phyloP scores from a whole-genome alignment of 1,140 invertebrate genomes.

The Caenorhabditis remanei region DNA sequence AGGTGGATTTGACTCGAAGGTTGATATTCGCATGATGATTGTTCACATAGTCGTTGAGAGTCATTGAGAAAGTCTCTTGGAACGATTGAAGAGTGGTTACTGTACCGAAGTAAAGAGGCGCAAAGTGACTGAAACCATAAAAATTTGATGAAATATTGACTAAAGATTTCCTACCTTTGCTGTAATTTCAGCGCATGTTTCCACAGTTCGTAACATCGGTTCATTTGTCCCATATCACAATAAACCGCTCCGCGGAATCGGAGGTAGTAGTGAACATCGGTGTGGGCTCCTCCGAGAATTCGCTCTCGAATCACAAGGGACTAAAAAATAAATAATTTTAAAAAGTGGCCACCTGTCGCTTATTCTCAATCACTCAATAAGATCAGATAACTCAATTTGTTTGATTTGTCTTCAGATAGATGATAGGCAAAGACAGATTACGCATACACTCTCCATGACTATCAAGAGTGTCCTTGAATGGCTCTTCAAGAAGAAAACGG shows the following conservation, averaged over 20 bases:
- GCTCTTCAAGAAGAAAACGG: no score
- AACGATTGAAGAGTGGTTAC: conserved; percentile 59
- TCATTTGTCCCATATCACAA: conserved; percentile 71
- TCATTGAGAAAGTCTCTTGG: conserved; percentile 63
- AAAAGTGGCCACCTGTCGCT: not conserved
- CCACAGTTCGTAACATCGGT: conserved; percentile 71
- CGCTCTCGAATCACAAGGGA: conserved; percentile 71
- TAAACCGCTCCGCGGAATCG: conserved; percentile 72
- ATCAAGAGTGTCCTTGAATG: conserved; percentile 33
- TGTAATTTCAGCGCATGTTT: conserved; percentile 70
- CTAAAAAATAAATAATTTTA: conserved; percentile 56
- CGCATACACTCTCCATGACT: conserved; percentile 5
- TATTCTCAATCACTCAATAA: not conserved
- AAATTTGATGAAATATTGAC: not conserved
- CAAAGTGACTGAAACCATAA: conserved; percentile 53
- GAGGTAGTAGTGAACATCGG: conserved; percentile 72
- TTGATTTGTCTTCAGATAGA: not conserved
- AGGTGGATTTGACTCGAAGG: conserved; percentile 15
- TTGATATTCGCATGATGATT: conserved; percentile 43
- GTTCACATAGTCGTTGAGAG: conserved; percentile 49
- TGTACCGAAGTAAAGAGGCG: conserved; percentile 39
- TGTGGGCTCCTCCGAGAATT: conserved; percentile 70
- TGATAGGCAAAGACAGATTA: conserved; percentile 28
- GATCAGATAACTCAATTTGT: not conserved
- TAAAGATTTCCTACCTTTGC: conserved; percentile 43